Evolutionary conservation across 2,113 vertebrate species (phyloP).

Genomic region (Prunella himalayana): DNA sequence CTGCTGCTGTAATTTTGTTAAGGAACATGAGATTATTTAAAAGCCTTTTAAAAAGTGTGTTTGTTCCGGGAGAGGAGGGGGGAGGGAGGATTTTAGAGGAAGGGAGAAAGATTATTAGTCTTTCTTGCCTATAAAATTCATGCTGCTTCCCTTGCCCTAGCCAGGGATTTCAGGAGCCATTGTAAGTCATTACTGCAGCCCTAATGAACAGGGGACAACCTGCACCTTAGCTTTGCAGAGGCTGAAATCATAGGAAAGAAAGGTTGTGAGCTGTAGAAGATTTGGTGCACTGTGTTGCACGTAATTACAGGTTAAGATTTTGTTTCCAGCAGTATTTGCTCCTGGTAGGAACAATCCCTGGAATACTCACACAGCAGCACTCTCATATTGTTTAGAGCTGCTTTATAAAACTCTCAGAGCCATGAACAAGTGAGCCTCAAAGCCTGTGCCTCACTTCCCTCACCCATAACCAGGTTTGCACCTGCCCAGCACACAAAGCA

Average conservation of each 20-base stretch:
- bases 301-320: neutral
- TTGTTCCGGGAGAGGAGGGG: constrained; percentile 28
- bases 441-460: fast-evolving
- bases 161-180: neutral
- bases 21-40: constrained; percentile 58
- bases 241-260: neutral
- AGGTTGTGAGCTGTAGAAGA: neutral
- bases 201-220: neutral
- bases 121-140: constrained; percentile 24
- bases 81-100: constrained; percentile 31
- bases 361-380: neutral
- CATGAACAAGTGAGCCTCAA: neutral
- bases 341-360: neutral
- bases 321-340: neutral
- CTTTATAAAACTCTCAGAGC: neutral
- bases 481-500: neutral
- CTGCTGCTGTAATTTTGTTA: constrained; percentile 56
- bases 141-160: neutral
- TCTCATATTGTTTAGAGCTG: neutral
- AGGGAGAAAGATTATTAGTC: neutral
- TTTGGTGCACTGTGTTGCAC: neutral
- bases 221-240: neutral
- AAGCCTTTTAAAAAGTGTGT: constrained; percentile 49
- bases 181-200: neutral
- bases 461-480: neutral